Conservation (phyloP, 2,888 invertebrate species). For the Maniola hyperantus region DNA sequence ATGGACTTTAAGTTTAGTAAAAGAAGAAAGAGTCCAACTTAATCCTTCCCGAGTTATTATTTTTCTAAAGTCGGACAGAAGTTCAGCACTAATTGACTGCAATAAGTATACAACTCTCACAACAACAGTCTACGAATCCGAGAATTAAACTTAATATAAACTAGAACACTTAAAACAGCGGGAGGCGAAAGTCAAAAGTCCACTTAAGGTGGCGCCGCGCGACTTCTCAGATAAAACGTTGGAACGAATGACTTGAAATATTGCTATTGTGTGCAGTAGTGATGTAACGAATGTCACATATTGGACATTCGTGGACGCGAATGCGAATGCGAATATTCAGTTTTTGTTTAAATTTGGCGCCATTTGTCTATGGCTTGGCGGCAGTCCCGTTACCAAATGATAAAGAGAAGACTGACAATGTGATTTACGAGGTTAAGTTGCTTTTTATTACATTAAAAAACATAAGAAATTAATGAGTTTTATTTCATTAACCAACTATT, state of each 20-base stretch:
- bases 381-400: too few relatives aligned
- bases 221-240: conserved; percentile 67
- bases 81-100: conserved; percentile 22
- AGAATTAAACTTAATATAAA: conserved; percentile 47
- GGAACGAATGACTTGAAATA: conserved; percentile 65
- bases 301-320: too few relatives aligned
- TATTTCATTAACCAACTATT: too few relatives aligned
- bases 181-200: conserved; percentile 60
- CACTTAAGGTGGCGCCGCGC: conserved; percentile 66
- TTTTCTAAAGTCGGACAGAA: conserved; percentile 12
- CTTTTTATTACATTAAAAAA: too few relatives aligned
- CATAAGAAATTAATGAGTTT: too few relatives aligned
- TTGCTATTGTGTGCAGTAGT: conserved; percentile 46
- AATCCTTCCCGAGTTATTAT: conserved; percentile 9
- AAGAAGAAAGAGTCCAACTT: neutral
- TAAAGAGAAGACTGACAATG: too few relatives aligned
- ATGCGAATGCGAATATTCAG: too few relatives aligned
- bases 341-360: too few relatives aligned
- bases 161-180: conserved; percentile 52
- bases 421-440: too few relatives aligned
- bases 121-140: conserved; percentile 25
- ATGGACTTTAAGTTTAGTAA: neutral
- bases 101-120: conserved; percentile 15
- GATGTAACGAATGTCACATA: too few relatives aligned
- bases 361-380: too few relatives aligned